A percentile compares a stretch with the other conserved stretches of the same genome.
phyloP scores from a whole-genome alignment of 2,797 vertebrate species.

The Synaphobranchus kaupii region DNA sequence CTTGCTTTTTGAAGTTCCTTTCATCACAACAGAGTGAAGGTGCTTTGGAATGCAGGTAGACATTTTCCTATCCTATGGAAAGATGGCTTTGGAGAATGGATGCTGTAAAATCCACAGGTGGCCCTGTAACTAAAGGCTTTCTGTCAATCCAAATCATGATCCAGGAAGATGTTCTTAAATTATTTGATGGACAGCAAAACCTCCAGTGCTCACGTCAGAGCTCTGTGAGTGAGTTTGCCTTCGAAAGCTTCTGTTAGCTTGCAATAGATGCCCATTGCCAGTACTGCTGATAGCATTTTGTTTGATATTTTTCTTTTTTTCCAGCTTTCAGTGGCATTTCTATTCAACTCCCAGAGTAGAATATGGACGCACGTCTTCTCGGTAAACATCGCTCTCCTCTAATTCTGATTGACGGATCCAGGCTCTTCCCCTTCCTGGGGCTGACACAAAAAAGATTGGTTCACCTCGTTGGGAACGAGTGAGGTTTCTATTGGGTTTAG shows the following conservation, averaged over 20 bases:
- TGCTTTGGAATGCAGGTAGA: neutral
- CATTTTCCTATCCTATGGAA: neutral
- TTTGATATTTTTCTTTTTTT: neutral
- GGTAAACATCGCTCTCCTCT: conserved; percentile 10
- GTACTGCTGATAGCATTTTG: neutral
- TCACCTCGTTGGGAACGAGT: conserved; percentile 6
- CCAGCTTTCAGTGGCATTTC: conserved; percentile 12
- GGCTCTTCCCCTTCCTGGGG: conserved; percentile 26
- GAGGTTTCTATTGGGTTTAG: neutral
- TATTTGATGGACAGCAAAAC: neutral
- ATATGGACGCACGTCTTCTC: conserved; percentile 24
- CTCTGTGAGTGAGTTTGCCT: neutral
- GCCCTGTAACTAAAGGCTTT: neutral
- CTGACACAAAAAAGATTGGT: neutral
- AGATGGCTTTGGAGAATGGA: neutral
- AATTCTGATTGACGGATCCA: conserved; percentile 27
- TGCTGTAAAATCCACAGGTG: neutral
- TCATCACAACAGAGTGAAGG: neutral
- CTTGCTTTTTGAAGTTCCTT: neutral
- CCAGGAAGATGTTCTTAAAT: neutral
- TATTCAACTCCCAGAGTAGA: conserved; percentile 15
- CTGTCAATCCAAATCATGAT: neutral
- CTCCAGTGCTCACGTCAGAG: neutral
- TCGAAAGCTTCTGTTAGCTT: neutral
- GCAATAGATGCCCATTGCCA: neutral